Evolutionary conservation across 2,888 invertebrate species (phyloP).

Genomic region (Hoplodrina ambigua): DNA sequence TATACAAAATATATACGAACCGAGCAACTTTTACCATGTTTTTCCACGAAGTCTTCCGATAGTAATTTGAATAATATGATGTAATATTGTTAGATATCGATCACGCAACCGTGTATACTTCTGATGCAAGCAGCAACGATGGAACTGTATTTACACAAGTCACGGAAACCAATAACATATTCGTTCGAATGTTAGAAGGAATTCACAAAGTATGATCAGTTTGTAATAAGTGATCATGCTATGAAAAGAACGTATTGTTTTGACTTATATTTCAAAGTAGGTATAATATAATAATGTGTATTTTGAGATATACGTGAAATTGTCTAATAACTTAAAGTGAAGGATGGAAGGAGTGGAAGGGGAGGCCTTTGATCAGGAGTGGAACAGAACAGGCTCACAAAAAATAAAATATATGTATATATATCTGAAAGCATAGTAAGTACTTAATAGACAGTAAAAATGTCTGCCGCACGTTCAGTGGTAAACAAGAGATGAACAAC

Average conservation of each 20-base stretch:
- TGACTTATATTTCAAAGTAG: neutral
- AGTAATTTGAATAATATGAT: conserved; percentile 63
- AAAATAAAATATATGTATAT: too few relatives aligned
- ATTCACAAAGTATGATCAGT: conserved; percentile 34
- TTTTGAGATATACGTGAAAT: too few relatives aligned
- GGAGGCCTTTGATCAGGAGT: too few relatives aligned
- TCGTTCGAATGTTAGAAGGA: conserved; percentile 40
- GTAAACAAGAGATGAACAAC: too few relatives aligned
- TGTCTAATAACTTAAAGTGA: too few relatives aligned
- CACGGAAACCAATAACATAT: conserved; percentile 59
- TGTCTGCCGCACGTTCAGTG: too few relatives aligned
- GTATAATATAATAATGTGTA: too few relatives aligned
- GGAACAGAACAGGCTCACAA: too few relatives aligned
- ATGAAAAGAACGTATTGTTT: conserved; percentile 8
- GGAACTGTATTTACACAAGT: conserved; percentile 36
- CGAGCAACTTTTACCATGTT: conserved; percentile 24
- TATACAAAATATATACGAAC: conserved; percentile 12
- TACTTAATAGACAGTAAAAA: too few relatives aligned
- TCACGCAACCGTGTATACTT: conserved; percentile 43
- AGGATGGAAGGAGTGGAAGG: too few relatives aligned
- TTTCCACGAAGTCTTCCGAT: conserved; percentile 32
- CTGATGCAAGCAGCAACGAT: conserved; percentile 26
- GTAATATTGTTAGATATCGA: conserved; percentile 54
- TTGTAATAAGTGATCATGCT: conserved; percentile 41
- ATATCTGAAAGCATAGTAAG: too few relatives aligned